Conservation (phyloP, 2,888 invertebrate genomes). For the Andrena bicolor region DNA sequence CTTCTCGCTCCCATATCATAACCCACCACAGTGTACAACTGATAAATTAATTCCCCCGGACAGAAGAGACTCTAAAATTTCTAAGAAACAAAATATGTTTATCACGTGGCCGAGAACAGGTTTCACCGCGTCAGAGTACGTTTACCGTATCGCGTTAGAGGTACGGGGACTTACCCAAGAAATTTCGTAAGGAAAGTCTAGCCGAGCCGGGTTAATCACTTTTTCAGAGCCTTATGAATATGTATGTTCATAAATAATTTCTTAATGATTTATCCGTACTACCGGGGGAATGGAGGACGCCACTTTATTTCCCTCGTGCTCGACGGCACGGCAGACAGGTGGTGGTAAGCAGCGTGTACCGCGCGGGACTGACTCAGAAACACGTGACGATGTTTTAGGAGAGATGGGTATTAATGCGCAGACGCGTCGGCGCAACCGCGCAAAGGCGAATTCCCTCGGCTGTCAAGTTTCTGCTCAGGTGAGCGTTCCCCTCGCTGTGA, state of each 20-base stretch:
- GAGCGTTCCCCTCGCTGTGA: slow-evolving; percentile 59
- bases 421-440: slow-evolving; percentile 50
- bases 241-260: not conserved
- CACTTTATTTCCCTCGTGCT: slow-evolving; percentile 7
- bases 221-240: not conserved
- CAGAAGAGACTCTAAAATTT: slow-evolving; percentile 6
- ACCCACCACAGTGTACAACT: not conserved
- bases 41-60: not conserved
- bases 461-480: slow-evolving; percentile 62
- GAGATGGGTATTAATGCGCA: slow-evolving; percentile 51
- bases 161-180: slow-evolving; percentile 12
- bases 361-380: slow-evolving; percentile 49
- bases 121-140: slow-evolving; percentile 1
- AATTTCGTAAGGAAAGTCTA: slow-evolving; percentile 27
- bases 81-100: slow-evolving; percentile 7
- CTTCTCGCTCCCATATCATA: not conserved
- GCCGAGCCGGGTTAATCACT: slow-evolving; percentile 8
- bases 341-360: slow-evolving; percentile 17
- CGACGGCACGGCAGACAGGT: not conserved
- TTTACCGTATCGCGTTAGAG: slow-evolving; percentile 1
- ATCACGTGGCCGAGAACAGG: slow-evolving; percentile 12
- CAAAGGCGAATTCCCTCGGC: slow-evolving; percentile 69
- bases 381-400: slow-evolving; percentile 78
- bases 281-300: not conserved
- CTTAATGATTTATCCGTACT: not conserved